Percentiles rank a stretch among this genome's conserved stretches.
Conservation (phyloP, 2,797 vertebrate species). For the Pangasius djambal region DNA sequence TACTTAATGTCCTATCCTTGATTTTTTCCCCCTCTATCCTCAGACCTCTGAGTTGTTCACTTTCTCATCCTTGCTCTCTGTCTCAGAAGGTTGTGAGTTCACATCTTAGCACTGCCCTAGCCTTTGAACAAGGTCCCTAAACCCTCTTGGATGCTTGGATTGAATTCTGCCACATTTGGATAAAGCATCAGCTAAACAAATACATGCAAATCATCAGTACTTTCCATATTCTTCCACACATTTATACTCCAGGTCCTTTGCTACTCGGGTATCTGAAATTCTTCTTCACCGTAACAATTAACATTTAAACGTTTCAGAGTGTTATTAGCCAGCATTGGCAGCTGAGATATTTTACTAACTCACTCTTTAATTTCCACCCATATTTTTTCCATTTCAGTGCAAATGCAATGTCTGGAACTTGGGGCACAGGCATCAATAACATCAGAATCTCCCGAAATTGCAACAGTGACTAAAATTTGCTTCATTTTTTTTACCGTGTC, state of each 20-base stretch:
- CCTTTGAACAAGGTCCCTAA: background rate
- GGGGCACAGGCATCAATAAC: conserved; percentile 28
- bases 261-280: background rate
- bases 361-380: conserved; percentile 17
- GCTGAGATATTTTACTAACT: conserved; percentile 15
- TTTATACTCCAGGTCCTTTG: background rate
- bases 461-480: conserved; percentile 38
- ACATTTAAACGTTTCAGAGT: conserved; percentile 33
- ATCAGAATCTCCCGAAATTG: conserved; percentile 26
- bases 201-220: background rate
- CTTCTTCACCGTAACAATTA: conserved; percentile 35
- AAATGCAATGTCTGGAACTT: conserved; percentile 17
- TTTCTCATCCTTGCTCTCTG: background rate
- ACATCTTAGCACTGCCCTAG: background rate
- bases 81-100: background rate
- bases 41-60: too few species aligned
- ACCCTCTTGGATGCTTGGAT: background rate
- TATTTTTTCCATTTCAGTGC: conserved; percentile 32
- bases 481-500: conserved; percentile 33
- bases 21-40: background rate
- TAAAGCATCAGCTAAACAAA: background rate
- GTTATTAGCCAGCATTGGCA: conserved; percentile 32
- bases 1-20: background rate
- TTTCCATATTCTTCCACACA: background rate
- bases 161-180: background rate